Conservation (phyloP, 2,113 vertebrate genomes). For the Kryptolebias marmoratus region DNA sequence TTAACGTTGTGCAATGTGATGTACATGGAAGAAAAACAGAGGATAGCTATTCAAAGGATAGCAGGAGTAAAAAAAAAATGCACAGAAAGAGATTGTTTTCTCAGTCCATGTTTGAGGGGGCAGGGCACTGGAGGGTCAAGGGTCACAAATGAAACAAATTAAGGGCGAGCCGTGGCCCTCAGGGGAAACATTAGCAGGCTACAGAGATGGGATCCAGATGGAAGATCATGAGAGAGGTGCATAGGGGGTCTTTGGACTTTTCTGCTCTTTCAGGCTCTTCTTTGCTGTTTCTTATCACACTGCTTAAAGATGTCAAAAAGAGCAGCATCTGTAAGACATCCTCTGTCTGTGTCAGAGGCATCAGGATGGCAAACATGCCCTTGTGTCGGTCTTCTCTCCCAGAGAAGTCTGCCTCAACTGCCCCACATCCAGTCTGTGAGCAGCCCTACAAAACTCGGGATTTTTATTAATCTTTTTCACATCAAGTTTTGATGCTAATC, state of each 20-base stretch:
- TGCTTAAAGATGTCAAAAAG: slow-evolving; percentile 47
- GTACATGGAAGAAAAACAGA: background rate
- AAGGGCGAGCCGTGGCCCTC: slow-evolving; percentile 73
- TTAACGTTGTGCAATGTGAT: background rate
- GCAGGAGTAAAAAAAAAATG: slow-evolving; percentile 25
- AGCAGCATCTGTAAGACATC: slow-evolving; percentile 47
- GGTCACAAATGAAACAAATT: slow-evolving; percentile 83
- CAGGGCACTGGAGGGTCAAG: slow-evolving; percentile 51
- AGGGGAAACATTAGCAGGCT: slow-evolving; percentile 74
- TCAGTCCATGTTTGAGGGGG: slow-evolving; percentile 61
- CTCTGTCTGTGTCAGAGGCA: slow-evolving; percentile 39
- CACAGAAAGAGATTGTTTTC: slow-evolving; percentile 61
- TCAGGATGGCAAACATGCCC: slow-evolving; percentile 27
- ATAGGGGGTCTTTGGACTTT: slow-evolving; percentile 38
- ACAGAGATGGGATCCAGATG: slow-evolving; percentile 79
- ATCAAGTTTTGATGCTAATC: slow-evolving; percentile 41
- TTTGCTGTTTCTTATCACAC: slow-evolving; percentile 30
- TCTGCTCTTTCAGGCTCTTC: slow-evolving; percentile 19
- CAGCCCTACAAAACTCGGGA: slow-evolving; percentile 40
- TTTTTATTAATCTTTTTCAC: slow-evolving; percentile 67
- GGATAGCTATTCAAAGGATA: background rate
- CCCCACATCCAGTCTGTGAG: slow-evolving; percentile 45
- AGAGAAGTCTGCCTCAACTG: slow-evolving; percentile 39
- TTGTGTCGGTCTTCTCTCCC: slow-evolving; percentile 36
- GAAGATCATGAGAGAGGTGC: slow-evolving; percentile 47